These are phyloP conservation scores for Nyctalus aviator DNA, from an alignment of 2,797 vertebrate genomes.

Conservation along the genomic window DNA sequence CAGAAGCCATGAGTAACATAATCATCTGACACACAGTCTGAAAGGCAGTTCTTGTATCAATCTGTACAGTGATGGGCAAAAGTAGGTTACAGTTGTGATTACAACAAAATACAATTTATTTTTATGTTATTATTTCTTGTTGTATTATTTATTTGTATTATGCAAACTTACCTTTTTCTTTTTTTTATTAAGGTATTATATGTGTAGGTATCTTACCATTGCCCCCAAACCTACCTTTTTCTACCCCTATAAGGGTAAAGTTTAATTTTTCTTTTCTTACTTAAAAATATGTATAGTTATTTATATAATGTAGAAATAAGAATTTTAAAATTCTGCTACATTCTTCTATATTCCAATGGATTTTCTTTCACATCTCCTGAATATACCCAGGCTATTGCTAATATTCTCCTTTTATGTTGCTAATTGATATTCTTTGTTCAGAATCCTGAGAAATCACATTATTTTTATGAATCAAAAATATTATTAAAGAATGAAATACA, in stretches of 20 bases:
- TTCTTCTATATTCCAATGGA: background rate
- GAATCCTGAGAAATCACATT: background rate
- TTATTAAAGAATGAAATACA: background rate
- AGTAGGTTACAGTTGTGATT: too few species aligned
- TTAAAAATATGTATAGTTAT: background rate
- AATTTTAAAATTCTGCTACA: background rate
- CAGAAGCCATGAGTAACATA: background rate
- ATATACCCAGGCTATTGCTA: background rate
- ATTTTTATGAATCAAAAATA: conserved; percentile 9
- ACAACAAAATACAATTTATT: too few species aligned
- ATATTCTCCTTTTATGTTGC: background rate
- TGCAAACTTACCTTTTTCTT: background rate
- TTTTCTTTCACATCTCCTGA: background rate
- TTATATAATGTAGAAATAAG: background rate
- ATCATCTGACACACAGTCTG: background rate
- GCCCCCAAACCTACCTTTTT: background rate
- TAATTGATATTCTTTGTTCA: background rate
- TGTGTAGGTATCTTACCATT: too few species aligned
- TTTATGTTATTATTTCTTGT: too few species aligned
- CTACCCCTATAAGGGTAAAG: background rate
- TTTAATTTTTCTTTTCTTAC: conserved; percentile 16
- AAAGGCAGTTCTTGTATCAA: background rate
- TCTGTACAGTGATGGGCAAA: too few species aligned
- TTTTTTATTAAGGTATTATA: too few species aligned
- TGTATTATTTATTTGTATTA: too few species aligned